Evolutionary conservation across 2,113 vertebrate genomes (phyloP).

Genomic region (Phalacrocorax aristotelis): DNA sequence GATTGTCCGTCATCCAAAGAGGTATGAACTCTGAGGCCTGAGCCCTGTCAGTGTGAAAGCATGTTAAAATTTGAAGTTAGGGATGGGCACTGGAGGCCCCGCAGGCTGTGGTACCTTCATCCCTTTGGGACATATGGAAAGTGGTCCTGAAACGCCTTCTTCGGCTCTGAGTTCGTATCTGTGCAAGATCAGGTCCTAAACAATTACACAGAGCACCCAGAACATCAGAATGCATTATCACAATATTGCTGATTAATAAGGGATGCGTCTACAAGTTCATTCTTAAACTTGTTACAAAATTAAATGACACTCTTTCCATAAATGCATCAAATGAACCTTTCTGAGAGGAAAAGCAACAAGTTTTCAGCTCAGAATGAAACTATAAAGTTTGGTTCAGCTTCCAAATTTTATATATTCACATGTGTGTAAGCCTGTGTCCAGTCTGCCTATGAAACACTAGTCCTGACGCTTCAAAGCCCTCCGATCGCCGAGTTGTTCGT

Average conservation of each 20-base stretch:
- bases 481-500: rapidly evolving
- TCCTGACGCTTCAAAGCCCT: background rate
- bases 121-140: background rate
- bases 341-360: background rate
- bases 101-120: background rate
- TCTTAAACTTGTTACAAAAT: background rate
- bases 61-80: background rate
- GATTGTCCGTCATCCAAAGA: background rate
- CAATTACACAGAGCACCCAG: background rate
- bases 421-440: background rate
- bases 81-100: background rate
- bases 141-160: background rate
- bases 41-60: background rate
- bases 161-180: background rate
- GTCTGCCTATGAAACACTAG: background rate
- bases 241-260: background rate
- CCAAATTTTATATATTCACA: rapidly evolving
- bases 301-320: background rate
- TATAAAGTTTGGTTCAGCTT: background rate
- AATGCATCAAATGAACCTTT: background rate
- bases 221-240: background rate
- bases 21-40: background rate
- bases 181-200: background rate
- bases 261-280: background rate
- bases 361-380: background rate